Conservation (phyloP, 2,888 invertebrate genomes). For the Drosophila diplacantha region DNA sequence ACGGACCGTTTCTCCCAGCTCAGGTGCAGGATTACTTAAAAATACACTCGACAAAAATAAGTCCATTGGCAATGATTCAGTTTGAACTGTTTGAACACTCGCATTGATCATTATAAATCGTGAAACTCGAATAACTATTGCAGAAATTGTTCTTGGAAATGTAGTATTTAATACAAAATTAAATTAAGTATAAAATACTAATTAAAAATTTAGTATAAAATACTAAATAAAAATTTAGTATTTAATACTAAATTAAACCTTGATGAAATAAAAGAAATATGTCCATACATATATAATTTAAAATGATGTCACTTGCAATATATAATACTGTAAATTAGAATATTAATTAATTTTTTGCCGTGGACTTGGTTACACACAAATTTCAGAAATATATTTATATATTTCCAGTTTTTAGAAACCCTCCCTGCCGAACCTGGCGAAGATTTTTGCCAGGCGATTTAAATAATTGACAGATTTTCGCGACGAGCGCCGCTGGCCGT, state of each 20-base stretch:
- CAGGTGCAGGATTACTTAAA: neutral
- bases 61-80: no score
- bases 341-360: neutral
- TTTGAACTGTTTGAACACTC: neutral
- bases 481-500: conserved; percentile 47
- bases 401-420: conserved; percentile 9
- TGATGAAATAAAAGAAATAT: no score
- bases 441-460: conserved; percentile 66
- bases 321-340: neutral
- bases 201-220: no score
- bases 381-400: conserved; percentile 1
- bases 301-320: no score
- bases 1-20: neutral
- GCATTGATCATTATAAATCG: neutral
- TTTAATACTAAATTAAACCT: no score
- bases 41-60: neutral
- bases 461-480: conserved; percentile 71
- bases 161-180: no score
- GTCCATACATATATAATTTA: no score
- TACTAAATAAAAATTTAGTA: no score
- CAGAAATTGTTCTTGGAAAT: no score
- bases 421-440: conserved; percentile 36
- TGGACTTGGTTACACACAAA: neutral
- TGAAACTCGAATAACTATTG: neutral
- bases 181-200: no score